Evolutionary conservation across 92 coral and sea anemone species (phyloP).

Genomic region (Zoanthus solanderi): DNA sequence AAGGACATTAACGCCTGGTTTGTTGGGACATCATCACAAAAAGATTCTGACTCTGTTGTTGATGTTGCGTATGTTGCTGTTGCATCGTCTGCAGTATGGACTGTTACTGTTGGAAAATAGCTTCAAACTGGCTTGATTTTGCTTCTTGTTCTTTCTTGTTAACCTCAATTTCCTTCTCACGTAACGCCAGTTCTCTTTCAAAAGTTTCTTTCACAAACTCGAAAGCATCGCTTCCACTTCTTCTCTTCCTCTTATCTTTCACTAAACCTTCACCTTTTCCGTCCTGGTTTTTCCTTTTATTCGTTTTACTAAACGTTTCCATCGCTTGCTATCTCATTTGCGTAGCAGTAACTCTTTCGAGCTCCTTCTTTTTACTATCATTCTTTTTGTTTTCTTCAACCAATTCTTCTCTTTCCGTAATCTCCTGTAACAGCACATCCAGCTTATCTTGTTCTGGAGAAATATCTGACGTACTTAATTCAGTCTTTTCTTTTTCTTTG

Average conservation of each 20-base stretch:
- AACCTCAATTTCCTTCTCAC: constrained; percentile 29
- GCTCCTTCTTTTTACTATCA: constrained; percentile 35
- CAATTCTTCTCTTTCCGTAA: not conserved
- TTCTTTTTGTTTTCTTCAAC: constrained; percentile 17
- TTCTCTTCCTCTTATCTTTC: not conserved
- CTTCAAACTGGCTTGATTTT: constrained; percentile 10
- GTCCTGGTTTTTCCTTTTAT: constrained; percentile 52
- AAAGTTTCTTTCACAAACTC: constrained; percentile 31
- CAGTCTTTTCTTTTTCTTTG: constrained; percentile 45
- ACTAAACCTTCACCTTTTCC: not conserved
- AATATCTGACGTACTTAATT: constrained; percentile 36
- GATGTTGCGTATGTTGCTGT: constrained; percentile 33
- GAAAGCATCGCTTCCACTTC: constrained; percentile 18
- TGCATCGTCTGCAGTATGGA: constrained; percentile 23
- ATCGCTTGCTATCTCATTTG: constrained; percentile 41
- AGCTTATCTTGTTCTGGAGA: constrained; percentile 57
- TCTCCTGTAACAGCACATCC: constrained; percentile 39
- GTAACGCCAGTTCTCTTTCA: constrained; percentile 15
- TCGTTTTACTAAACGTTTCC: constrained; percentile 38
- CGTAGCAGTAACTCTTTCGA: constrained; percentile 26
- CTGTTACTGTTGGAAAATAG: constrained; percentile 13
- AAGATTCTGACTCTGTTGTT: constrained; percentile 17
- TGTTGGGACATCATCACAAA: not conserved
- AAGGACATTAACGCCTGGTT: not conserved
- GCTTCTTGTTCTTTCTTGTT: constrained; percentile 22